Evolutionary conservation across 1,140 invertebrate species (phyloP).

Genomic region (Lasaia peninsularis): DNA sequence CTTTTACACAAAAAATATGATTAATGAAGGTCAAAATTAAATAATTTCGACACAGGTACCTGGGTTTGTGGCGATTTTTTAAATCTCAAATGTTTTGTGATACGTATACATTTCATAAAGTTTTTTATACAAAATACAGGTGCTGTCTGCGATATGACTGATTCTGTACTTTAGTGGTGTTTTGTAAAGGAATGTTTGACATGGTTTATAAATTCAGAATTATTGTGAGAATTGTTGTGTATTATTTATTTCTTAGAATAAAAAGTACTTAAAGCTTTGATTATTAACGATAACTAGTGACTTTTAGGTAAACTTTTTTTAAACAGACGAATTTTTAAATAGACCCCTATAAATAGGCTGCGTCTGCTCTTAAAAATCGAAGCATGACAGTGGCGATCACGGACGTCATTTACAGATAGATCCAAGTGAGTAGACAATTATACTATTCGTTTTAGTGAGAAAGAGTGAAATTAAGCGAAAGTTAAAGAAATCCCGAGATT

Average conservation of each 20-base stretch:
- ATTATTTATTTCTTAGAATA: background rate
- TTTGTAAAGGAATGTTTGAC: background rate
- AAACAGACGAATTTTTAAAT: too few species aligned
- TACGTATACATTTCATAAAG: slow-evolving; percentile 16
- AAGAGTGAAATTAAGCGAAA: too few species aligned
- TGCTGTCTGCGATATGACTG: background rate
- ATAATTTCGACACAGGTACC: slow-evolving; percentile 53
- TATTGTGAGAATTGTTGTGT: background rate
- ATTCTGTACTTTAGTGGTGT: background rate
- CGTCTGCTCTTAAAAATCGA: too few species aligned
- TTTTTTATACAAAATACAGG: slow-evolving; percentile 10
- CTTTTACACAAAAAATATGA: slow-evolving; percentile 62
- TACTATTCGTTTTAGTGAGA: too few species aligned
- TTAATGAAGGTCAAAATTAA: slow-evolving; percentile 62
- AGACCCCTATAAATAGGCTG: too few species aligned
- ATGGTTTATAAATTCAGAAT: background rate
- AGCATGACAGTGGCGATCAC: too few species aligned
- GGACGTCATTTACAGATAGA: too few species aligned
- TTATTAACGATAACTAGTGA: too few species aligned
- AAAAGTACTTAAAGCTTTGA: too few species aligned
- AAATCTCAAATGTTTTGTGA: slow-evolving; percentile 36
- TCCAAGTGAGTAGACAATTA: too few species aligned
- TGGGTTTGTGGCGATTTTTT: slow-evolving; percentile 49
- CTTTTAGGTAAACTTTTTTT: too few species aligned
- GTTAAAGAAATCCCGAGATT: too few species aligned